Percentiles rank a stretch among this genome's conserved stretches.
These are phyloP conservation scores for Hanleya hanleyi DNA, from an alignment of 2,888 invertebrate genomes.

Conservation along the genomic window DNA sequence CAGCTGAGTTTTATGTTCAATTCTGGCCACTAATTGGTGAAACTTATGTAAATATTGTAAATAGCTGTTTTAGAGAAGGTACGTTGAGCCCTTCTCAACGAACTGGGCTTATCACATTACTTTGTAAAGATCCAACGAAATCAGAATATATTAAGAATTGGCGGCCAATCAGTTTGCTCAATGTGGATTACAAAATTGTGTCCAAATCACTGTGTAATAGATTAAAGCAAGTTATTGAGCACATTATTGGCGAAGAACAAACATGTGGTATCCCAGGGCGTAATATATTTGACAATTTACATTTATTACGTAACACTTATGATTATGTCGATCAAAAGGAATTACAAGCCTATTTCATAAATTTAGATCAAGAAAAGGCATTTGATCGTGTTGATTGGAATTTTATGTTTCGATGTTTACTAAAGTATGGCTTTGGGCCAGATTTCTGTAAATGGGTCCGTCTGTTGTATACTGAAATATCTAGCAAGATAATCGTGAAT, in stretches of 20 bases:
- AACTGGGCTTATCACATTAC: slow-evolving; percentile 26
- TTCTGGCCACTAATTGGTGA: background rate
- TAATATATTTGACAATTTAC: slow-evolving; percentile 42
- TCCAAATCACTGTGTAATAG: slow-evolving; percentile 39
- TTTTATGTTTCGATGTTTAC: slow-evolving; percentile 38
- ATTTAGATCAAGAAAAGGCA: slow-evolving; percentile 47
- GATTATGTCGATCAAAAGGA: slow-evolving; percentile 42
- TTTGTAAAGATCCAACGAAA: slow-evolving; percentile 40
- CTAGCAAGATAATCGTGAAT: background rate
- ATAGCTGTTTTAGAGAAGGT: background rate
- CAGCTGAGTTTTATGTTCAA: background rate
- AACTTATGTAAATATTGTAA: background rate
- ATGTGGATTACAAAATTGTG: slow-evolving; percentile 44
- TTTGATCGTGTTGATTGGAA: slow-evolving; percentile 43
- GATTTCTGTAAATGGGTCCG: slow-evolving; percentile 38
- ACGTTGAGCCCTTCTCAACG: slow-evolving; percentile 10
- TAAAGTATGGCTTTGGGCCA: slow-evolving; percentile 39
- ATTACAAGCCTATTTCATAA: slow-evolving; percentile 31
- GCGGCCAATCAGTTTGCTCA: slow-evolving; percentile 44
- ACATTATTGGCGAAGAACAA: slow-evolving; percentile 35
- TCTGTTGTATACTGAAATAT: slow-evolving; percentile 34
- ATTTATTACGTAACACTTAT: slow-evolving; percentile 36
- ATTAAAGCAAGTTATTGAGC: slow-evolving; percentile 29
- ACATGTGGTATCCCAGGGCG: slow-evolving; percentile 42
- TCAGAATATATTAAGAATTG: slow-evolving; percentile 37